Evolutionary conservation across 1,140 invertebrate species (phyloP), one percentile per base, ranked within the genome.

Genomic region (Helicorthomorpha holstii): DNA sequence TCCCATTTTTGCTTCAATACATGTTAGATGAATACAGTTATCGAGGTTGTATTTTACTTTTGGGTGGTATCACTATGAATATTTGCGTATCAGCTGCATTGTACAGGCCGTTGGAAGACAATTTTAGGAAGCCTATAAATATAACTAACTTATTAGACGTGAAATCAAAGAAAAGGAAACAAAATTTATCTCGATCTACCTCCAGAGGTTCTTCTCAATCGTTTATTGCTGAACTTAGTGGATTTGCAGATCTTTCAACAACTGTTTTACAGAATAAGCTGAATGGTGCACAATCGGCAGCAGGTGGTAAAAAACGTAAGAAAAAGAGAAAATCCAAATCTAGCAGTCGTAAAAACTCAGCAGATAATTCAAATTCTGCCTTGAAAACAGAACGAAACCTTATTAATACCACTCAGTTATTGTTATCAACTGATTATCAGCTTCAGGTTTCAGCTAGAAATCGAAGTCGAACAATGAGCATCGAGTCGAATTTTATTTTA

Each of bases 31-130:
- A 55, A 16, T 59, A 53, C 45, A 51, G 54, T 2, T 56, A 50
- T 49, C 41, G 49, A 23, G 54, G 58, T 10, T 54, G 56, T 19
- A 54, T 51, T 2, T 42, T 56, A 14, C 53, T 58, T 2, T 34
- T 56, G 22, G 56, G 58, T 2, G 86, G 78, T 21, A 68, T 89
- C 2, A 82, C 83, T 49, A 65, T 91, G 16, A 85, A 90, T 62
- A 81, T 85, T 1, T 81, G 83, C 73, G 80, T 85, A 1, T 81
- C 82, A 4, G 81, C 80, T 0, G 76, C 78, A 23, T 74, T 85
- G 0, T 84, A 82, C 59, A 71, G 80, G 44, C 85, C 85, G 0
- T 83, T 89, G 0, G 80, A 85, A n/a, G n/a, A n/a, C 57, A 10
- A 21, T 3, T 21, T 16, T 21, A 25, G 16, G n/a, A 4, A 22